Evolutionary conservation across 2,797 vertebrate genomes (phyloP), one percentile per base, ranked within the genome.

Genomic region (Periophthalmus magnuspinnatus): DNA sequence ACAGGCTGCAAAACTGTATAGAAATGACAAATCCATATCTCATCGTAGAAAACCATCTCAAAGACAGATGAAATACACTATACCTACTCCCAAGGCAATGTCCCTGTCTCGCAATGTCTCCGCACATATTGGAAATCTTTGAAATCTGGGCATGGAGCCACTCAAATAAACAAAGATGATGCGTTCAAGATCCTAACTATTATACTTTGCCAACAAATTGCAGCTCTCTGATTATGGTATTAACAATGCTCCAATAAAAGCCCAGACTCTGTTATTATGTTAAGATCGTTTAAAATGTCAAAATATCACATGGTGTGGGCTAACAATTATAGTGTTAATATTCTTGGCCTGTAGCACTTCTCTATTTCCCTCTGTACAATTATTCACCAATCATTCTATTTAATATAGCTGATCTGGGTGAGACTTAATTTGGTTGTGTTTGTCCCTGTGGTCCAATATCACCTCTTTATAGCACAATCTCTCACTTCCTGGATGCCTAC

Each of bases 391-490:
- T 14, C 16, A 48, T 17, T 62, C 74, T 28, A 28, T 28, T 28
- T 28, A 70, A 81, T 28, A 10, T 6, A 69, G 48, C 57, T 75
- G 65, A 71, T 68, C 45, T 81, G 41, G 75, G 58, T 67, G 67
- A 16, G 61, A 45, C 60, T 50, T 74, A 8, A 67, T 67, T 22
- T 38, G 24, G 59, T 19, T 62, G 47, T 61, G 62, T 65, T 69
- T 72, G 52, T 77, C 33, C 22, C 59, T 52, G 52, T 55, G 47
- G 65, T 72, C 60, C 55, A 68, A 61, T 78, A 68, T 70, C 71
- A 52, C 75, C 56, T 69, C 17, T 70, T 80, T 81, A 55, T 70
- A 78, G 67, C 77, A 66, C 28, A 6, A 58, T 68, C 67, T 38
- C 28, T 64, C 60, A 74, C 17, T 58, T 28, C 72, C 38, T 65